Conservation (phyloP, 30 jellyfish, hydroid and myxozoan genomes). For the Hydractinia symbiolongicarpus region DNA sequence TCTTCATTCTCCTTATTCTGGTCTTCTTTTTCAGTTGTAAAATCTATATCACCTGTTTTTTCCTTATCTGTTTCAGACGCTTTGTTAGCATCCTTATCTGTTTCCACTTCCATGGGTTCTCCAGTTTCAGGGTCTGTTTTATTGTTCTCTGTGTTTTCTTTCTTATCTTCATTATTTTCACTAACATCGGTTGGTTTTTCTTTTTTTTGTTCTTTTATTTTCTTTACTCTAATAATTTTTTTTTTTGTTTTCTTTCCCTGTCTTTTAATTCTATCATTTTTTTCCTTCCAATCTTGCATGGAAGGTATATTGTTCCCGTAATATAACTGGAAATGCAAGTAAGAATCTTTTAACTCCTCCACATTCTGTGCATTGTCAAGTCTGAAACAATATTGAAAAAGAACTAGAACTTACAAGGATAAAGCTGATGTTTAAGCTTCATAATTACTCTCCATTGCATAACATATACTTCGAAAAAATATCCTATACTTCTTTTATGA, state of each 20-base stretch:
- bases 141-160: constrained; percentile 33
- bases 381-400: constrained; percentile 32
- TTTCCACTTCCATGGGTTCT: constrained; percentile 1
- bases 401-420: neutral
- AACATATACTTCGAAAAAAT: neutral
- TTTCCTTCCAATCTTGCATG: constrained; percentile 70
- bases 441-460: neutral
- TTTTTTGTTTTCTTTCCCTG: constrained; percentile 15
- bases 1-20: neutral
- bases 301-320: constrained; percentile 66
- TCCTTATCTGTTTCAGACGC: neutral
- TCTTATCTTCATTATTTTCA: constrained; percentile 19
- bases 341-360: constrained; percentile 92
- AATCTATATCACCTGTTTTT: neutral
- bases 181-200: constrained; percentile 4
- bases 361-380: constrained; percentile 61
- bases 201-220: no score
- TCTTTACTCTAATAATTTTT: constrained; percentile 12
- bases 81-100: neutral
- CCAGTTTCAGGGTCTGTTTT: constrained; percentile 33
- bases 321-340: constrained; percentile 77
- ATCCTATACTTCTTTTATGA: neutral
- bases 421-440: neutral
- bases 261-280: constrained; percentile 2
- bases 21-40: neutral